Base-by-base conservation (phyloP, 2,113 vertebrate species). In the Orientallactaga bullata region DNA sequence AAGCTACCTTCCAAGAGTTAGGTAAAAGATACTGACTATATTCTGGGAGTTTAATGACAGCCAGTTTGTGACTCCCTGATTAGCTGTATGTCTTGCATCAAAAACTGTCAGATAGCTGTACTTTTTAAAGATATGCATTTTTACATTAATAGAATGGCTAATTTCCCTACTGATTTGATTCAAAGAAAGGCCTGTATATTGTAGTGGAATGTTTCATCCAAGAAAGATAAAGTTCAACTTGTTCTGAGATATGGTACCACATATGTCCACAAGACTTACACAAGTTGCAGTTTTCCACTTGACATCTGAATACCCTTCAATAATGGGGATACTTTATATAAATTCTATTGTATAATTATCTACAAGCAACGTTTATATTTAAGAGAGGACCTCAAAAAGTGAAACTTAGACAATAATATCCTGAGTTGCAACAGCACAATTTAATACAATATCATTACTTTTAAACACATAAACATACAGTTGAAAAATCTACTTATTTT, bases 391-490 rank as follows among this genome's bases (percentile, higher is more conserved):
- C 35, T 55, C 96, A 96, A 93, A 98, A 98, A 98, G 73, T 68
- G 97, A 92, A 98, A 97, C 94, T 85, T 78, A 98, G 95, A 97
- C 95, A 95, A 61, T 88, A 32, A 96, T 90, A 94, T 97, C 51
- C 91, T 98, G 97, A 98, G 98, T 98, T 98, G 85, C 85, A 98
- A 95, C 95, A 97, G 97, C 85, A 96, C 96, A 96, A 96, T 97
- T 98, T 97, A 98, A 98, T 98, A 98, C 88, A 97, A 96, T 97
- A 97, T 71, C 94, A 97, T 97, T 95, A 96, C 95, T 96, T 69
- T 97, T 77, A 96, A 98, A 98, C 97, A 96, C 96, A 97, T 93
- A 97, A 92, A 96, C 95, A 13, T 94, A 91, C 92, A 97, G 84
- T 89, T 94, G 83, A 42, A 73, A 73, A 95, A 97, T 89, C 87